A percentile compares a stretch with the other conserved stretches of the same genome.
phyloP scores from a whole-genome alignment of 2,888 invertebrate genomes.

The Diaphora mendica region DNA sequence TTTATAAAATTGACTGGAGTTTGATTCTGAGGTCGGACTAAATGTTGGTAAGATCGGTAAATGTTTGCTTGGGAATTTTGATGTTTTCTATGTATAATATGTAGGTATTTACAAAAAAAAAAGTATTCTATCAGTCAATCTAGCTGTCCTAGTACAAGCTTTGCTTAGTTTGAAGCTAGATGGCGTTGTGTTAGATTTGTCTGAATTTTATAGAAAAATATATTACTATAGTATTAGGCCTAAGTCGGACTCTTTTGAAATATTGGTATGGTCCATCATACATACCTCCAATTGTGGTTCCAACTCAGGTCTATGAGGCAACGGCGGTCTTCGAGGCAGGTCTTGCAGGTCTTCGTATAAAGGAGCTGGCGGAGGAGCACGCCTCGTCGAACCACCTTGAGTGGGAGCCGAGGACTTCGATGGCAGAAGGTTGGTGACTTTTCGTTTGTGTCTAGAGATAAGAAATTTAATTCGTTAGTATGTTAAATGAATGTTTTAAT shows the following conservation, averaged over 20 bases:
- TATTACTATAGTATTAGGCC: neutral
- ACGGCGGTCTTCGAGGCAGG: constrained; percentile 85
- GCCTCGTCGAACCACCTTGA: constrained; percentile 82
- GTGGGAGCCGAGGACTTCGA: constrained; percentile 91
- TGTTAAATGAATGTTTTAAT: neutral
- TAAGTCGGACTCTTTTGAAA: neutral
- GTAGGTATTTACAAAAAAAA: too few relatives aligned
- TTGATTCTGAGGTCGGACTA: too few relatives aligned
- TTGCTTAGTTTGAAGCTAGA: too few relatives aligned
- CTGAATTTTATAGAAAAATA: too few relatives aligned
- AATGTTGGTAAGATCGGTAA: too few relatives aligned
- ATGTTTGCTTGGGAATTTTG: too few relatives aligned
- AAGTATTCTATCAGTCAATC: too few relatives aligned
- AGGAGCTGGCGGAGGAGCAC: constrained; percentile 86
- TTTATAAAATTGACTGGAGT: neutral
- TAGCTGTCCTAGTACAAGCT: too few relatives aligned
- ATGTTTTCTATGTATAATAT: too few relatives aligned
- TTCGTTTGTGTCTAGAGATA: constrained; percentile 93
- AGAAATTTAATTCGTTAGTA: constrained; percentile 33
- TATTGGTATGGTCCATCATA: neutral
- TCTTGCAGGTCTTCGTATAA: constrained; percentile 93
- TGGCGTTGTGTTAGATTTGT: too few relatives aligned
- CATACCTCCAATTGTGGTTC: constrained; percentile 83
- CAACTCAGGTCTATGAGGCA: constrained; percentile 78
- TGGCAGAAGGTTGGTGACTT: constrained; percentile 94